Percentiles rank a stretch among this genome's conserved stretches.
These are phyloP conservation scores for Platyscapa corneri DNA, from an alignment of 1,140 invertebrate species.

Conservation along the genomic window DNA sequence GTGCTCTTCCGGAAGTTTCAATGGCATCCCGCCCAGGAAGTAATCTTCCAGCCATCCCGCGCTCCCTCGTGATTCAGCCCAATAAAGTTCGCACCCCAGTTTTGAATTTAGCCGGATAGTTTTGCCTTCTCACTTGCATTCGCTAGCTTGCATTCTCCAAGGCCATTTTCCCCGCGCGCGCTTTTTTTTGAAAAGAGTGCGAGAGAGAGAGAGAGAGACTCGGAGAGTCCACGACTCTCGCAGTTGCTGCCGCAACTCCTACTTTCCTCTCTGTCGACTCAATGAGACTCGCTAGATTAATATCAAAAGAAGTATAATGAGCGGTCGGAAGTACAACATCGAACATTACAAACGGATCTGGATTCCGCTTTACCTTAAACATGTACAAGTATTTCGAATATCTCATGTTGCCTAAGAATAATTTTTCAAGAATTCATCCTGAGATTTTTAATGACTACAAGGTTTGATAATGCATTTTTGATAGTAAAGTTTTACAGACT, in stretches of 20 bases:
- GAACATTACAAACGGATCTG: background rate
- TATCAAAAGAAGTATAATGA: conserved; percentile 14
- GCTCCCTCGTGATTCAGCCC: conserved; percentile 53
- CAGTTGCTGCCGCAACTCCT: background rate
- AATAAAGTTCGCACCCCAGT: conserved; percentile 66
- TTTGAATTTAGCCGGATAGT: conserved; percentile 64
- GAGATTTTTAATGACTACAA: background rate
- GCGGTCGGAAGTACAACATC: background rate
- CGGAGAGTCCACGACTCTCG: background rate
- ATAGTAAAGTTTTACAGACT: background rate
- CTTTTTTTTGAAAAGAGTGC: background rate
- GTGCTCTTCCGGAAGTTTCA: conserved; percentile 63
- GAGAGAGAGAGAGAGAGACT: background rate
- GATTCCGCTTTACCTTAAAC: background rate
- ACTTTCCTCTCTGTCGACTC: background rate
- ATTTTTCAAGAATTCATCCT: background rate
- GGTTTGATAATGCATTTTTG: background rate
- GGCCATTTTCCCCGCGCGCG: conserved; percentile 6
- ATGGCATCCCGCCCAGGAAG: conserved; percentile 59
- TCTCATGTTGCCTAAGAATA: background rate
- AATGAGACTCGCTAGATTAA: conserved; percentile 24
- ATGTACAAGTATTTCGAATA: background rate
- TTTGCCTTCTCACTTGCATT: conserved; percentile 44
- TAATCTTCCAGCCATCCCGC: conserved; percentile 60
- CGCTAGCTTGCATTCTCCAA: conserved; percentile 12